Evolutionary conservation across 2,113 vertebrate genomes (phyloP), one percentile per base, ranked within the genome.

Genomic region (Uria aalge): DNA sequence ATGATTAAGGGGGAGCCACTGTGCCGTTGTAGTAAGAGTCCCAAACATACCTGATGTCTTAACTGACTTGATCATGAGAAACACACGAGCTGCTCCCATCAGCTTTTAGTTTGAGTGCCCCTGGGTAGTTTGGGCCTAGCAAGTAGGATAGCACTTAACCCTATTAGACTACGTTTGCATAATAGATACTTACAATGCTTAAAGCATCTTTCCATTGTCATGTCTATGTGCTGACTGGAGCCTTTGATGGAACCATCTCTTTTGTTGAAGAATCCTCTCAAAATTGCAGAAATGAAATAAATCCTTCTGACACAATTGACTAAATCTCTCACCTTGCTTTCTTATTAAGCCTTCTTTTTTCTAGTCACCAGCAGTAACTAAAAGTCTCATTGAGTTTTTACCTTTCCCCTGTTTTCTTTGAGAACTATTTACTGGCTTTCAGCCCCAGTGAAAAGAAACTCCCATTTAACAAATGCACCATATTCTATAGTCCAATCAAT

Each of bases 401-500:
- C 47, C 40, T 85, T 86, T 56, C 19, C 18, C 27, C 41, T 62
- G 7, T 87, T 91, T 89, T 60, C 43, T 89, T 47, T 69, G 52
- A 76, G 38, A 94, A 53, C 45, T 66, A 43, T 88, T 83, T 88
- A 59, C 56, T 85, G 27, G 60, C 50, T 93, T 94, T 88, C 75
- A 86, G 43, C 18, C 38, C 15, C 76, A 60, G 36, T 88, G 77
- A 89, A 81, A 86, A 94, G 72, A 92, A 88, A 24, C 16, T 88
- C 47, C 76, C 41, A 76, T 84, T 92, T 84, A 90, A 95, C 66
- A 88, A 94, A 88, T 40, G 64, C 12, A 91, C 64, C 60, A 68
- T 69, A 75, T 96, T 94, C 83, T 92, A 68, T 15, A 91, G 71
- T 71, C 55, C 91, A 96, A 94, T 96, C 62, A 92, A 84, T 95